Evolutionary conservation across 1,140 invertebrate species (phyloP).

Genomic region (Tribolium madens): DNA sequence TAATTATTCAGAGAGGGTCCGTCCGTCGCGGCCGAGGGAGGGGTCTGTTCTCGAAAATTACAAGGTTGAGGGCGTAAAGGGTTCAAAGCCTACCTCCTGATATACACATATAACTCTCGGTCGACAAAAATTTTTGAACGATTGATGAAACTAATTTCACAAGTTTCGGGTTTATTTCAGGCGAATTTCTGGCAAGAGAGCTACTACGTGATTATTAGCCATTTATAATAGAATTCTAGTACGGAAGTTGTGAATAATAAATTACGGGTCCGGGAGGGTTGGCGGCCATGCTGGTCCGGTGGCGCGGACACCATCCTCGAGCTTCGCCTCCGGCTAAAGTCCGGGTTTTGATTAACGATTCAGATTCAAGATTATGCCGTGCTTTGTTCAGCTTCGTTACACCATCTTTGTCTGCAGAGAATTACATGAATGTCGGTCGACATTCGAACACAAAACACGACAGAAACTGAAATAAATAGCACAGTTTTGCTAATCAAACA

Average conservation of each 20-base stretch:
- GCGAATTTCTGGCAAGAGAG: not conserved
- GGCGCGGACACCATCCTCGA: constrained; percentile 58
- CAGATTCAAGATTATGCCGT: constrained; percentile 50
- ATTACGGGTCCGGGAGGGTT: constrained; percentile 58
- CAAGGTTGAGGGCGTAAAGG: constrained; percentile 49
- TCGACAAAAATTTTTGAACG: constrained; percentile 2
- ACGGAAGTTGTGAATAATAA: constrained; percentile 64
- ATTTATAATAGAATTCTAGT: constrained; percentile 63
- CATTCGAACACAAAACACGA: constrained; percentile 35
- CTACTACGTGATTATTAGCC: constrained; percentile 59
- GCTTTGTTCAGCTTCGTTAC: constrained; percentile 46
- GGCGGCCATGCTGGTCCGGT: constrained; percentile 62
- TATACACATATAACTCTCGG: not conserved
- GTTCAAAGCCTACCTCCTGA: constrained; percentile 40
- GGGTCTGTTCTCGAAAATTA: constrained; percentile 43
- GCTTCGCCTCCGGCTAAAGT: constrained; percentile 55
- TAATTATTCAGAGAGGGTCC: constrained; percentile 51
- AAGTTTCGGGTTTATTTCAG: not conserved
- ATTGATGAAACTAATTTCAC: constrained; percentile 16
- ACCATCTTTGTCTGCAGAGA: constrained; percentile 39
- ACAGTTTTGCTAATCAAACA: constrained; percentile 14
- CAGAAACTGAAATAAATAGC: constrained; percentile 13
- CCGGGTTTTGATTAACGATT: constrained; percentile 63
- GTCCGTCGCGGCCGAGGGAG: constrained; percentile 36
- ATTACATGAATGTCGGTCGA: constrained; percentile 37